Conservation (phyloP, 2,113 vertebrate genomes). For the Caranx ignobilis region DNA sequence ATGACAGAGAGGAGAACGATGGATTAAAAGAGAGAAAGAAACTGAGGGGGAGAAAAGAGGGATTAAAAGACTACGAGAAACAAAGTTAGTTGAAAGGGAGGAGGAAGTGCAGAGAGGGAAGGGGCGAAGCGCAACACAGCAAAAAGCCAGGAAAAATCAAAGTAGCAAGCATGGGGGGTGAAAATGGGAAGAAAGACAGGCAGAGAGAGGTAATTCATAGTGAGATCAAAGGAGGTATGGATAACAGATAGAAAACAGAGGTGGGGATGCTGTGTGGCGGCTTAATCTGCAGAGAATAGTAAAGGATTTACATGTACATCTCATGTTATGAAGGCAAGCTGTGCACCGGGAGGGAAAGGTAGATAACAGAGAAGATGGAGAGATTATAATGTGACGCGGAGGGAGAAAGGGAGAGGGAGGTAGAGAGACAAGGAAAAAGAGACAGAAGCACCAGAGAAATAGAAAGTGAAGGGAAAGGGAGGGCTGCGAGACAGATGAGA, state of each 20-base stretch:
- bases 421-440: neutral
- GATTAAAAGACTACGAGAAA: conserved; percentile 54
- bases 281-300: conserved; percentile 61
- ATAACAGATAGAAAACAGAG: conserved; percentile 57
- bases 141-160: conserved; percentile 53
- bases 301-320: conserved; percentile 58
- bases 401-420: neutral
- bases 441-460: conserved; percentile 9
- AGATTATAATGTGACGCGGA: conserved; percentile 39
- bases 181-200: conserved; percentile 38
- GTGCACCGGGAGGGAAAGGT: conserved; percentile 15
- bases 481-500: conserved; percentile 18
- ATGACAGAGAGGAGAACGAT: conserved; percentile 47
- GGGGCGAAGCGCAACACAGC: conserved; percentile 25
- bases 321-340: conserved; percentile 45
- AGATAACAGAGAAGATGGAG: conserved; percentile 47
- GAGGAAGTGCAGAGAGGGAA: conserved; percentile 36
- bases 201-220: conserved; percentile 53
- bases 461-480: conserved; percentile 9
- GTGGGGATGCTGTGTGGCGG: conserved; percentile 17
- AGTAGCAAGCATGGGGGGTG: conserved; percentile 43
- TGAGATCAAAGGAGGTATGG: conserved; percentile 68
- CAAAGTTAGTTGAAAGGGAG: conserved; percentile 62
- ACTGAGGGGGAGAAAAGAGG: conserved; percentile 15
- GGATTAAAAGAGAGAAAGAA: conserved; percentile 62